Base-by-base conservation (phyloP, 2,797 vertebrate genomes). In the Corythornis leucogaster region DNA sequence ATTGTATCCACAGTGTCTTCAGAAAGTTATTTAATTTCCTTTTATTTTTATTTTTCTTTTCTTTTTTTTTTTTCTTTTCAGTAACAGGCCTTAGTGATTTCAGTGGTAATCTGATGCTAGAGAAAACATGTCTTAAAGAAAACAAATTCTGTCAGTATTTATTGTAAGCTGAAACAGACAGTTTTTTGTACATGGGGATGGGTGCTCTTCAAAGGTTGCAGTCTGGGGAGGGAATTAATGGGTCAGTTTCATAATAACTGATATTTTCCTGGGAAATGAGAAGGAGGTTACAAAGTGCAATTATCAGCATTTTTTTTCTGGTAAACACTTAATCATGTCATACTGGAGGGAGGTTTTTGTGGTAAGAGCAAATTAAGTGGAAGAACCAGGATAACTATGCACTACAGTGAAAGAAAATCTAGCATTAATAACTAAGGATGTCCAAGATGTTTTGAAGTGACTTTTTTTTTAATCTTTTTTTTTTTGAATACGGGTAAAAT, bases 1-100 rank as follows among this genome's bases (percentile, higher is more conserved):
- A 98, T 98, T 99, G 84, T 99, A 99, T 97, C 99, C 99, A 35
- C 99, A 99, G 93, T 99, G 99, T 99, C 99, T 99, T 96, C 99
- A 99, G 98, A 99, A 99, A 98, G 99, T 99, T 96, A 98, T 99
- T 97, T 99, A 98, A 82, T 73, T 38, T 82, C 12, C 18, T 33
- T 26, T 40, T 40, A 5, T 11, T 28, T 33, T 48, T 13, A 13
- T 9, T 43, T 59, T 88, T 81, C 53, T 50, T 80, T 92, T 68
- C 68, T 17, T 25, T 9, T 33, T 48, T 13, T 33, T 9, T 43
- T 59, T 43, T 59, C 57, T 50, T 80, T 92, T 68, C 68, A 63
- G 90, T 96, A 85, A 96, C 93, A 95, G 87, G 94, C 94, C 96
- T 97, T 95, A 92, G 93, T 92, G 95, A 94, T 96, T 94, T 96